A percentile compares a stretch with the other conserved stretches of the same genome.
These are phyloP conservation scores for Orthochromis indermauri DNA, from an alignment of 2,113 vertebrate genomes.

Conservation along the genomic window DNA sequence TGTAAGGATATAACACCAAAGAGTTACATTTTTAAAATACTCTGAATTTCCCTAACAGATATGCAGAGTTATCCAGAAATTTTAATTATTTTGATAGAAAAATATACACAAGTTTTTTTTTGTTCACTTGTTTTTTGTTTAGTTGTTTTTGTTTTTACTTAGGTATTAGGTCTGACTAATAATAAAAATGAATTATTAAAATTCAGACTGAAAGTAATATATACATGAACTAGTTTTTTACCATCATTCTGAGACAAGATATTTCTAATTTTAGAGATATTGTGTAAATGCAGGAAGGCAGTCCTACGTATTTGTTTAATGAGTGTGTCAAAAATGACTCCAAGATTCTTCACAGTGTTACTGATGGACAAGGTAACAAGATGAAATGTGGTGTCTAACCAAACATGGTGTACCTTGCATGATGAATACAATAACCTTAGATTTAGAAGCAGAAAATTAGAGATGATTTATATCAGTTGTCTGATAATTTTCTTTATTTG, in stretches of 20 bases:
- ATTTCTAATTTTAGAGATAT: not conserved
- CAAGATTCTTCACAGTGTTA: not conserved
- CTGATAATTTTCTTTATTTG: not conserved
- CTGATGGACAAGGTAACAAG: not conserved
- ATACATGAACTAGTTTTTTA: not conserved
- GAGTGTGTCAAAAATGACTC: not conserved
- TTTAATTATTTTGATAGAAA: not conserved
- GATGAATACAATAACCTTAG: not conserved
- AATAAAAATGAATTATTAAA: not conserved
- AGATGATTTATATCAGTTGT: not conserved
- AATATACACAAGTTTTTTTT: not conserved
- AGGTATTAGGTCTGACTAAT: not conserved
- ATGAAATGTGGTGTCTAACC: not conserved
- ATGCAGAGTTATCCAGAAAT: not conserved
- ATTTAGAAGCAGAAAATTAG: not conserved
- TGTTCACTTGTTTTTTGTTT: not conserved
- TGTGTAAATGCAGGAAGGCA: not conserved
- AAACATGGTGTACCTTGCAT: not conserved
- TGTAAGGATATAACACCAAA: slow-evolving; percentile 53
- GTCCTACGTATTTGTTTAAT: not conserved
- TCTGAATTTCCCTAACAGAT: not conserved
- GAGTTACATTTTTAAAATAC: not conserved
- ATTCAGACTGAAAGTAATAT: not conserved
- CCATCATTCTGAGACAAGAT: not conserved
- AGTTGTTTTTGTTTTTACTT: not conserved